Percentiles rank a stretch among this genome's conserved stretches.
Conservation (phyloP, 2,888 invertebrate species). For the Lacanobia oleracea region DNA sequence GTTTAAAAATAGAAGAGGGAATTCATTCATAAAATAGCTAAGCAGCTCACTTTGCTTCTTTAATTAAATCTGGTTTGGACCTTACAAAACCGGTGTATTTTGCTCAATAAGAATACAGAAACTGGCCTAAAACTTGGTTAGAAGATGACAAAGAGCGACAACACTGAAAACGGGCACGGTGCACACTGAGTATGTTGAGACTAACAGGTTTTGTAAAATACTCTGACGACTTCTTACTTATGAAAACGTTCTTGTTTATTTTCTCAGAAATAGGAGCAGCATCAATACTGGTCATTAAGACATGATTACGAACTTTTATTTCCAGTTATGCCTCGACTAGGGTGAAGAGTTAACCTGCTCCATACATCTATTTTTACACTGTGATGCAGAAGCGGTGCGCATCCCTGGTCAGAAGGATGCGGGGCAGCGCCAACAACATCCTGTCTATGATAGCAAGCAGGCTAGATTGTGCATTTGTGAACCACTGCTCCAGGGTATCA, state of each 20-base stretch:
- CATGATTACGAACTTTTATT: not conserved
- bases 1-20: too few species aligned
- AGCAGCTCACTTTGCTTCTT: not conserved
- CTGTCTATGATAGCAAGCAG: too few species aligned
- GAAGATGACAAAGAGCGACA: not conserved
- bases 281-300: not conserved
- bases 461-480: too few species aligned
- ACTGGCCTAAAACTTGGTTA: not conserved
- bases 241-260: not conserved
- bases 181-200: not conserved
- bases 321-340: not conserved
- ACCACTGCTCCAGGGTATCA: too few species aligned
- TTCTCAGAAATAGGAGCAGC: not conserved
- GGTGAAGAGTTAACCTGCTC: not conserved
- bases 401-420: too few species aligned
- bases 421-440: too few species aligned
- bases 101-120: not conserved
- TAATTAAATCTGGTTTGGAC: not conserved
- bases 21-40: not conserved
- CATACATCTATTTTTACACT: too few species aligned
- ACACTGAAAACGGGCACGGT: not conserved
- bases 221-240: not conserved
- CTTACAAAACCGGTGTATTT: not conserved
- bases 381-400: too few species aligned
- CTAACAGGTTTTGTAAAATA: not conserved